Evolutionary conservation across 2,797 vertebrate genomes (phyloP).

Genomic region (Aeoliscus strigatus): DNA sequence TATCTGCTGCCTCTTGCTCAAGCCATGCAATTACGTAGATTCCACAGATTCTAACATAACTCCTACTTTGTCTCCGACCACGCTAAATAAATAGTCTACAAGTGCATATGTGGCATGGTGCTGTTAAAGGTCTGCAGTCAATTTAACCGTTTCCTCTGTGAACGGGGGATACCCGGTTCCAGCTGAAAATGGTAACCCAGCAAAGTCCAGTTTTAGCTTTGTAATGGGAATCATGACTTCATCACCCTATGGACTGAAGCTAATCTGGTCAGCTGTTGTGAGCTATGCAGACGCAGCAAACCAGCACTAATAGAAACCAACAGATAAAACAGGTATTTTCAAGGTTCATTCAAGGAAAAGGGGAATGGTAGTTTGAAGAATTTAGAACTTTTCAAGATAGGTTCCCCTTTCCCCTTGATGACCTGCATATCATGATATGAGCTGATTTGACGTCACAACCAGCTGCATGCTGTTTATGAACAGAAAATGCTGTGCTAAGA

Average conservation of each 20-base stretch:
- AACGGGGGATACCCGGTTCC: background rate
- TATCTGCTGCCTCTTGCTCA: slow-evolving; percentile 46
- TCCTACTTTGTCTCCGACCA: slow-evolving; percentile 48
- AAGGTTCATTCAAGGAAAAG: slow-evolving; percentile 1
- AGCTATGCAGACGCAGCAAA: too few relatives aligned
- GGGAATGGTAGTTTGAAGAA: too few relatives aligned
- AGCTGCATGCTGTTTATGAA: too few relatives aligned
- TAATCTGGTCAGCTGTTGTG: slow-evolving; percentile 5
- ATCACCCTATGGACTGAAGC: slow-evolving; percentile 4
- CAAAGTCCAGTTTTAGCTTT: slow-evolving; percentile 19
- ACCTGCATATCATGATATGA: too few relatives aligned
- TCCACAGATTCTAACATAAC: slow-evolving; percentile 67
- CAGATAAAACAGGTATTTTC: slow-evolving; percentile 4
- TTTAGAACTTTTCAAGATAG: too few relatives aligned
- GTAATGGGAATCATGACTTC: slow-evolving; percentile 20
- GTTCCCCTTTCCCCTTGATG: too few relatives aligned
- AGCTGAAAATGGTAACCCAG: slow-evolving; percentile 21
- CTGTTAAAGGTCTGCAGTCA: slow-evolving; percentile 22
- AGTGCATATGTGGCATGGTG: slow-evolving; percentile 48
- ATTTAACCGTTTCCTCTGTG: slow-evolving; percentile 19
- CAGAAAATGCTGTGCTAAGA: too few relatives aligned
- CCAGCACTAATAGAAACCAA: background rate
- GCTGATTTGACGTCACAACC: too few relatives aligned
- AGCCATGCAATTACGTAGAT: slow-evolving; percentile 64
- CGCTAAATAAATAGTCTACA: slow-evolving; percentile 63